phyloP scores from a whole-genome alignment of 2,888 invertebrate species.

The Drosophila testacea region DNA sequence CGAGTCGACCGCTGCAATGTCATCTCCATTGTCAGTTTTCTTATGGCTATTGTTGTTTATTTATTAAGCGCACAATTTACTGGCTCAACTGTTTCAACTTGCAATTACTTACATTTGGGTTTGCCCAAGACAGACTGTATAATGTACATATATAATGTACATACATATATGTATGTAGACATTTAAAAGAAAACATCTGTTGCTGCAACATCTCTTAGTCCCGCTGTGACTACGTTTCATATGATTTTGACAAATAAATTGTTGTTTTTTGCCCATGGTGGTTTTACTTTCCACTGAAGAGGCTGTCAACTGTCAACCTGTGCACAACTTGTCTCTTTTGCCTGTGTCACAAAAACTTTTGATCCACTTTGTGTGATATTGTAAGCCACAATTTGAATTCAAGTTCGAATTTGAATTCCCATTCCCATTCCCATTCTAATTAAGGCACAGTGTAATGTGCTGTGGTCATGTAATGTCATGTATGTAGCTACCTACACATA shows the following conservation, averaged over 20 bases:
- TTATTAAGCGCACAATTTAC: constrained; percentile 6
- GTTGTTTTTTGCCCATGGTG: constrained; percentile 15
- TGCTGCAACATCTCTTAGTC: constrained; percentile 17
- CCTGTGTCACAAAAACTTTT: not conserved
- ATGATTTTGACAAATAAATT: constrained; percentile 52
- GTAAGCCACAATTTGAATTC: no score
- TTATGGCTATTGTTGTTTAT: constrained; percentile 23
- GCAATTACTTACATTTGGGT: constrained; percentile 65
- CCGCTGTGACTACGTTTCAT: constrained; percentile 15
- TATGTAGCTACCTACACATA: no score
- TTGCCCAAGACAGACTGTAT: constrained; percentile 7
- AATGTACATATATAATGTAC: no score
- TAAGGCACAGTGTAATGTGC: constrained; percentile 12
- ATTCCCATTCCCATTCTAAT: constrained; percentile 1
- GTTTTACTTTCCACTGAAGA: no score
- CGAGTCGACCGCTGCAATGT: no score
- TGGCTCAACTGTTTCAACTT: constrained; percentile 68
- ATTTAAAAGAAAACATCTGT: not conserved
- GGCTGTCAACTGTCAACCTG: constrained; percentile 20
- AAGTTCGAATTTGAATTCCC: not conserved
- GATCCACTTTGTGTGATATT: constrained; percentile 13
- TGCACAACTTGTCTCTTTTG: constrained; percentile 21
- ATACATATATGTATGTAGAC: no score
- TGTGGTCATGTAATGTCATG: constrained; percentile 22
- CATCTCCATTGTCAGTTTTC: constrained; percentile 5